Base-by-base conservation (phyloP, 2,113 vertebrate genomes). In the Anguilla rostrata region DNA sequence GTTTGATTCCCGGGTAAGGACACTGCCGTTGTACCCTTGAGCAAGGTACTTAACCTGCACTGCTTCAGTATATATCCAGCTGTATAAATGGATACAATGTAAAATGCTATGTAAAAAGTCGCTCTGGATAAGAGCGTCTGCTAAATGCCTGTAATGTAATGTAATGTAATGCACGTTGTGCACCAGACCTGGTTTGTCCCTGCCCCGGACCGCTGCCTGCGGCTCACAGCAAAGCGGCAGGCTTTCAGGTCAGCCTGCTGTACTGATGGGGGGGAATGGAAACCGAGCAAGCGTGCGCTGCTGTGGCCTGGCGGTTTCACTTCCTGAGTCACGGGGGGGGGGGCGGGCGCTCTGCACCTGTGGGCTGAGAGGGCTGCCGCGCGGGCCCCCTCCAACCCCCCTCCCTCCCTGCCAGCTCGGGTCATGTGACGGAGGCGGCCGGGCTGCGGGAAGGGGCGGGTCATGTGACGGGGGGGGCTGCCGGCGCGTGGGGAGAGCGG, bases 391-490 rank as follows among this genome's bases (percentile, higher is more conserved):
- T 34, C 71, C 6, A 5, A 2, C 2, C 6, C 1, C 34, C 34
- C 34, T 34, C 34, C 34, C 34, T 34, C 34, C 34, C 34, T 34
- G 34, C 34, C 34, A 5, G 75, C 39, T 46, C n/a, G 81, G 87
- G 81, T 88, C 83, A 88, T 43, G 56, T 84, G 84, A 80, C 41
- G 22, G 3, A 2, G 43, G 40, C 14, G 14, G 41, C 34, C 39
- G 11, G 39, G 83, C 66, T 78, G 41, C 34, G 29, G 41, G 60
- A 5, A 66, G 60, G 60, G 60, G 22, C n/a, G n/a, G 85, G 63
- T 83, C 86, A 86, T 86, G 86, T 86, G 86, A 71, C 34, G n/a
- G 11, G 71, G 71, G 71, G n/a, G n/a, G 71, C n/a, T n/a, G 34
- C 5, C 71, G 12, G 66, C 84, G 85, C 83, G 34, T 81, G 20